Base-by-base conservation (phyloP, 2,113 vertebrate species). In the Salvelinus fontinalis region DNA sequence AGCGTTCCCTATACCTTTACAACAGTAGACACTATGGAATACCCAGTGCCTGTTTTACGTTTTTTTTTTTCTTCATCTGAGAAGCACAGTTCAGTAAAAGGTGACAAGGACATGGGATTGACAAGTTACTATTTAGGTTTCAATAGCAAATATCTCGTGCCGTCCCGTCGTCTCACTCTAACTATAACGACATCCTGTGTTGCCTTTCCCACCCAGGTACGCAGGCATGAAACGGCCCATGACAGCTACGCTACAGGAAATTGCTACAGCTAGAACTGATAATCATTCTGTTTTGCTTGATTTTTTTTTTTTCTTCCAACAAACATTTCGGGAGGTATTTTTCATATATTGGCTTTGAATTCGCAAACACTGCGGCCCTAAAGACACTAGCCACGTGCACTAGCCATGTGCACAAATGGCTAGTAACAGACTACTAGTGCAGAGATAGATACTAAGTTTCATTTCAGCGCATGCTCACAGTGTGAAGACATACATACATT, bases 81-180 rank as follows among this genome's bases (percentile, higher is more conserved):
- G 54, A 20, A 57, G 54, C 54, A 20, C 65, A 29, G 62, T 26
- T 29, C 65, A 34, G 18, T 9, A 3, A 54, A 54, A 54, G 3
- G 14, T 31, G 29, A 24, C 16, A 77, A 11, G 8, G 39, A 27
- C 59, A 82, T 75, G 67, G 59, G 84, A 84, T 76, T 79, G 80
- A 85, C 84, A 62, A 62, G 13, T 11, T 8, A 62, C 84, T 83
- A 89, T 91, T 89, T 69, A 84, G 83, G 80, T 78, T 44, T 44
- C 39, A 44, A 44, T 44, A 44, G 8, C 79, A 88, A 89, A 91
- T 85, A 87, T 81, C 27, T 14, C 2, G 13, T 20, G 29, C 29
- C 16, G 84, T 77, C 78, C 62, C 7, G 51, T 66, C 85, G 39
- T 39, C 18, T n/a, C 64, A 2, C 24, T 11, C n/a, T 22, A 62